phyloP scores from a whole-genome alignment of 2,797 vertebrate species.

The Onychomys arenicola region DNA sequence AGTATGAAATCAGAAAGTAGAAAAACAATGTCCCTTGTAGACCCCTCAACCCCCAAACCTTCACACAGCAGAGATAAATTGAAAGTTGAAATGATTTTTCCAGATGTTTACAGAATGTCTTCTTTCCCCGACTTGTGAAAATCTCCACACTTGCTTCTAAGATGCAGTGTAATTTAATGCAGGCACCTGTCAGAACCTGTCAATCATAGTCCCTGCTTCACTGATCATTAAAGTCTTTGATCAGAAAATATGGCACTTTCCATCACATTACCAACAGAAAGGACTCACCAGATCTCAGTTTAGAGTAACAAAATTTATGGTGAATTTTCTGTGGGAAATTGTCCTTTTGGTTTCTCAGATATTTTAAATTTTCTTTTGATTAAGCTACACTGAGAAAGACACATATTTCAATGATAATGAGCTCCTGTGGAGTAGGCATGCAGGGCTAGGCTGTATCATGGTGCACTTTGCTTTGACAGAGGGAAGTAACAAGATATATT shows the following conservation, averaged over 20 bases:
- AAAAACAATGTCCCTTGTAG: neutral
- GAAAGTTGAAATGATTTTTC: neutral
- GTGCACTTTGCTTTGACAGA: neutral
- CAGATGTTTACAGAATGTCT: conserved; percentile 46
- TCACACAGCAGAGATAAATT: neutral
- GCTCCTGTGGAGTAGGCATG: neutral
- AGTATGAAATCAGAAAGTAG: neutral
- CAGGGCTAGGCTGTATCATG: neutral
- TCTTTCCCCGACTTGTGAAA: conserved; percentile 23
- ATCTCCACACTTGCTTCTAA: conserved; percentile 15
- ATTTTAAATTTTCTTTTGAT: conserved; percentile 42
- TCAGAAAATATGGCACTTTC: neutral
- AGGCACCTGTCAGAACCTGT: conserved; percentile 7
- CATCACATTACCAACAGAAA: neutral
- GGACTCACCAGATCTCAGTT: neutral
- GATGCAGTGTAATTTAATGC: neutral
- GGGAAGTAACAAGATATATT: neutral
- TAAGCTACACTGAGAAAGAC: neutral
- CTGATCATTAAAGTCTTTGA: neutral
- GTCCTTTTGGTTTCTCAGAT: neutral
- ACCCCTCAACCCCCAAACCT: neutral
- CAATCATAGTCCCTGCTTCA: neutral
- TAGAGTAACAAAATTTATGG: conserved; percentile 12
- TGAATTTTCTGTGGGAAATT: conserved; percentile 5
- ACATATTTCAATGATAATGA: neutral